phyloP scores from a whole-genome alignment of 1,140 invertebrate species.

The Zaprionus gabonicus region DNA sequence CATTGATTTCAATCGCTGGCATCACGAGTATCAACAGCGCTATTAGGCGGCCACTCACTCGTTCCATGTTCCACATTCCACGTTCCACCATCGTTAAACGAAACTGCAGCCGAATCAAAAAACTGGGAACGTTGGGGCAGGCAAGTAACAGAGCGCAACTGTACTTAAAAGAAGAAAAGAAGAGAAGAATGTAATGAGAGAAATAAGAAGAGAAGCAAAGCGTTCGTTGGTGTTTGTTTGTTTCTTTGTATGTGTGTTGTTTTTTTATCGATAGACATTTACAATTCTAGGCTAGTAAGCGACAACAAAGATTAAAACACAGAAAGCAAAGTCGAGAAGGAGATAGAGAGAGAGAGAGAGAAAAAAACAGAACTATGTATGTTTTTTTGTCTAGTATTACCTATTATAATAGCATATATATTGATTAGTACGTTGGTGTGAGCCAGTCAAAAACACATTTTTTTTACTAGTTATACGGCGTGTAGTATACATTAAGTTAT shows the following conservation, averaged over 20 bases:
- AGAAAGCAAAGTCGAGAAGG: slow-evolving; percentile 7
- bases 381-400: slow-evolving; percentile 45
- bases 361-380: slow-evolving; percentile 33
- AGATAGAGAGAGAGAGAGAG: neutral
- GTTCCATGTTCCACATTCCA: slow-evolving; percentile 26
- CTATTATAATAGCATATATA: slow-evolving; percentile 39
- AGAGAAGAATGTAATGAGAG: neutral
- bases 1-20: slow-evolving; percentile 99
- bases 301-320: slow-evolving; percentile 36
- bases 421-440: slow-evolving; percentile 49
- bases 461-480: slow-evolving; percentile 74
- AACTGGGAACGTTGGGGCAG: slow-evolving; percentile 11
- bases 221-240: slow-evolving; percentile 40
- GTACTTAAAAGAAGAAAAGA: slow-evolving; percentile 1
- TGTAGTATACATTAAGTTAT: slow-evolving; percentile 63
- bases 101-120: slow-evolving; percentile 40
- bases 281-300: slow-evolving; percentile 75
- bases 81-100: slow-evolving; percentile 11
- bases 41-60: slow-evolving; percentile 86
- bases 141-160: slow-evolving; percentile 13
- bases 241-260: slow-evolving; percentile 21
- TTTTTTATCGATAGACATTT: slow-evolving; percentile 67
- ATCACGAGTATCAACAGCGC: slow-evolving; percentile 98
- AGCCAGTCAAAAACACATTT: slow-evolving; percentile 55
- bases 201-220: slow-evolving; percentile 9